A percentile compares a stretch with the other conserved stretches of the same genome.
These are phyloP conservation scores for Onychomys leucogaster DNA, from an alignment of 2,797 vertebrate genomes.

Conservation along the genomic window DNA sequence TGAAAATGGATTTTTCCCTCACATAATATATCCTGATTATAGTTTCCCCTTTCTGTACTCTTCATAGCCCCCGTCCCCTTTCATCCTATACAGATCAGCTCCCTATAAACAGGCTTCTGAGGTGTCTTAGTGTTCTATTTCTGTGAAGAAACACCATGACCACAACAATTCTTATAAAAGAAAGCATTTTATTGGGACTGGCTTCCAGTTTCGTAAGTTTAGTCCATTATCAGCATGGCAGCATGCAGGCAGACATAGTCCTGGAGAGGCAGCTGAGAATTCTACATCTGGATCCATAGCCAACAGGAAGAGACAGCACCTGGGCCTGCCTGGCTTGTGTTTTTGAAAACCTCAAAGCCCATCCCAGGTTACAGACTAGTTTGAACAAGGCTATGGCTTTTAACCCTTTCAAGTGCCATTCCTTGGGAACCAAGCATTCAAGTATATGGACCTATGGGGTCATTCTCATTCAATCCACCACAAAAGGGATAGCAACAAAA, in stretches of 20 bases:
- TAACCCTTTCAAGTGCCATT: not conserved
- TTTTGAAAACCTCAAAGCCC: not conserved
- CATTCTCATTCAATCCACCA: not conserved
- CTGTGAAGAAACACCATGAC: not conserved
- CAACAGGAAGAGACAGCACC: not conserved
- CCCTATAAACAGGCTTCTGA: not conserved
- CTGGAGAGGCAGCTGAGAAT: not conserved
- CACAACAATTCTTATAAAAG: not conserved
- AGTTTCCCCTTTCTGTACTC: not conserved
- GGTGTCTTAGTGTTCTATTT: not conserved
- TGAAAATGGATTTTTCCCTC: not conserved
- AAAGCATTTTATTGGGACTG: not conserved
- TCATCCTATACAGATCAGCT: not conserved
- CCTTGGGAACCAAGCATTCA: not conserved
- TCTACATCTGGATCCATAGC: not conserved
- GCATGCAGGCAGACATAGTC: not conserved
- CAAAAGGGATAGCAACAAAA: not conserved
- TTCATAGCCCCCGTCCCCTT: not conserved
- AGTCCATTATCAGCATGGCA: not conserved
- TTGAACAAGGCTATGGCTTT: not conserved
- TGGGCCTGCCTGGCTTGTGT: not conserved
- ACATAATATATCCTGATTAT: too few relatives aligned
- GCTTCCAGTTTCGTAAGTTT: not conserved
- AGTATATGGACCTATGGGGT: not conserved
- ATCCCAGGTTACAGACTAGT: not conserved